phyloP scores from a whole-genome alignment of 2,888 invertebrate species.

The Priocnemis perturbator region DNA sequence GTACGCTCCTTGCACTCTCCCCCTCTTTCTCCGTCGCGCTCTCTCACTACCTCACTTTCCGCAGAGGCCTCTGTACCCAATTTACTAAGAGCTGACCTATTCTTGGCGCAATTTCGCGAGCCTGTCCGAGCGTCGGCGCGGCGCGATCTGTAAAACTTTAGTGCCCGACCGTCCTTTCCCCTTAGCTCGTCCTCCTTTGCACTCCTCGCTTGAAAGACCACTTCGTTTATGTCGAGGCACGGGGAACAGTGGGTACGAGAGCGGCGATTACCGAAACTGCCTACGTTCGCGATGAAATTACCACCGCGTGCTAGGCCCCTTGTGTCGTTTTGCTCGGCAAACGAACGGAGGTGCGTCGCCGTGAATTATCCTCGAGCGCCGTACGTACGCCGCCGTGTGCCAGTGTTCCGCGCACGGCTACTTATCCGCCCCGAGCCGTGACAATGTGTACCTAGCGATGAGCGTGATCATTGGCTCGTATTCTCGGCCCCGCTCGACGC shows the following conservation, averaged over 20 bases:
- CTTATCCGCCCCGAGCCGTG: too few species aligned
- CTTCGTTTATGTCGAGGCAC: neutral
- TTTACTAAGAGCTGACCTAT: neutral
- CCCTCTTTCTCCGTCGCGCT: neutral
- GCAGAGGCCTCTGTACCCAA: neutral
- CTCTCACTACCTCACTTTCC: neutral
- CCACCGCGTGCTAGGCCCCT: slow-evolving; percentile 22
- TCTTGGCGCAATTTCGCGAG: slow-evolving; percentile 1
- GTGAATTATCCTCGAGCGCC: neutral
- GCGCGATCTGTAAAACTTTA: neutral
- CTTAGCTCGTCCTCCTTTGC: neutral
- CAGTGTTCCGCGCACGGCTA: slow-evolving; percentile 1
- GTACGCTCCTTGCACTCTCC: neutral
- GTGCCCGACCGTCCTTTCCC: neutral
- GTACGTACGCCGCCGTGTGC: neutral
- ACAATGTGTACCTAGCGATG: too few species aligned
- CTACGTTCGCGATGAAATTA: slow-evolving; percentile 19
- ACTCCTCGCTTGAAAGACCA: neutral
- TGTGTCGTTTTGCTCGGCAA: neutral
- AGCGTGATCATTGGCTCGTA: too few species aligned
- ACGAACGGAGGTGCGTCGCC: too few species aligned
- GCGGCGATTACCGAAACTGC: slow-evolving; percentile 22
- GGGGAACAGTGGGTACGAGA: slow-evolving; percentile 7
- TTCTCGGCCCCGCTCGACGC: too few species aligned
- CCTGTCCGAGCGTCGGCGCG: neutral